Conservation (phyloP, 2,888 invertebrate genomes). For the Heliothis peltigera region DNA sequence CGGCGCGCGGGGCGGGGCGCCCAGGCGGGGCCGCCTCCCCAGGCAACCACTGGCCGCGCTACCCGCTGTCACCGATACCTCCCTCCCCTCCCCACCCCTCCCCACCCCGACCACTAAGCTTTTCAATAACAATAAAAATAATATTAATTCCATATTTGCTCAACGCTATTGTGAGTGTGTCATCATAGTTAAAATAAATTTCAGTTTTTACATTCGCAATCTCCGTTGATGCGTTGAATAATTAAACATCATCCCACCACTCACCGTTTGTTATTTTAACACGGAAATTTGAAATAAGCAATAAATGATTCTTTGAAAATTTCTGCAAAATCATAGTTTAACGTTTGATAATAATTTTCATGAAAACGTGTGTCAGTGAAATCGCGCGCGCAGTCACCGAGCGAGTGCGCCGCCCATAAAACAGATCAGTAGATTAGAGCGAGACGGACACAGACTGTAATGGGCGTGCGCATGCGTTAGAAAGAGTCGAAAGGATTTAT, state of each 20-base stretch:
- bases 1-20: conserved; percentile 74
- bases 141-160: conserved; percentile 67
- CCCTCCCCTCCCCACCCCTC: conserved; percentile 69
- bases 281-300: conserved; percentile 2
- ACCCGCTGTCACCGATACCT: conserved; percentile 82
- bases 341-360: conserved; percentile 47
- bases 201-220: conserved; percentile 26
- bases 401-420: conserved; percentile 79
- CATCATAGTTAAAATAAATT: conserved; percentile 41
- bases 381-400: conserved; percentile 76
- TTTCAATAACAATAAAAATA: conserved; percentile 81
- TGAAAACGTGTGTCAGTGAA: conserved; percentile 60
- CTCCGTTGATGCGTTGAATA: conserved; percentile 39
- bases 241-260: conserved; percentile 24
- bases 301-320: conserved; percentile 4
- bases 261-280: conserved; percentile 20
- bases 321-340: conserved; percentile 9
- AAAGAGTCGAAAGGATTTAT: conserved; percentile 67
- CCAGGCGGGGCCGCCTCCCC: conserved; percentile 72
- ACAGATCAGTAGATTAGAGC: conserved; percentile 77
- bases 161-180: conserved; percentile 34
- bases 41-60: conserved; percentile 80
- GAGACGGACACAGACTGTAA: conserved; percentile 68
- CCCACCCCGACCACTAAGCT: conserved; percentile 71
- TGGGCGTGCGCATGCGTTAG: conserved; percentile 56